Conservation (phyloP, 2,888 invertebrate species). For the Andrena trimmerana region DNA sequence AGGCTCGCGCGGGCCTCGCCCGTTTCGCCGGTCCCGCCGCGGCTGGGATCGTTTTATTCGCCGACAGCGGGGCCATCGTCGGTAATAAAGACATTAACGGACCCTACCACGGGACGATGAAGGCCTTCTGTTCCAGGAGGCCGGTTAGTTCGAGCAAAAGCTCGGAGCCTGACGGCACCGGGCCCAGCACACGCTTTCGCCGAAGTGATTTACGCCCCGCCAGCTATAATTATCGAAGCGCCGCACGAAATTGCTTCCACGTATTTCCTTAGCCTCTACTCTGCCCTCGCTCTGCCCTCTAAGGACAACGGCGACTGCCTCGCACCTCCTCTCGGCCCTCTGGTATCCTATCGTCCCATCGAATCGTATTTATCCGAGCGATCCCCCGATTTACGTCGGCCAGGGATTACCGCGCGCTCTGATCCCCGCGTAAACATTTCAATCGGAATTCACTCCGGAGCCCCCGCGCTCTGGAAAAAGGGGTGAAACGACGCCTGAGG, state of each 20-base stretch:
- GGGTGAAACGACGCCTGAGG: conserved; percentile 16
- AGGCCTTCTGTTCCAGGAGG: conserved; percentile 75
- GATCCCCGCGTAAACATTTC: conserved; percentile 27
- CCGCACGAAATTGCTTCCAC: conserved; percentile 75
- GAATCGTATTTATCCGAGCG: neutral
- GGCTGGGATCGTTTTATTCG: conserved; percentile 48
- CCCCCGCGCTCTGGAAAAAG: neutral
- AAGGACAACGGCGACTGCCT: neutral
- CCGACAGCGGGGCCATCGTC: conserved; percentile 56
- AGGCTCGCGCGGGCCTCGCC: neutral
- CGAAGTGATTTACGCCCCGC: conserved; percentile 78
- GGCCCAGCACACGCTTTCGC: conserved; percentile 73
- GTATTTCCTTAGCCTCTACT: conserved; percentile 43
- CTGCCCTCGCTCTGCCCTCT: conserved; percentile 10
- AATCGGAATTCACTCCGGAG: conserved; percentile 15
- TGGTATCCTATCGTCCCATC: neutral
- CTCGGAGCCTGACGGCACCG: conserved; percentile 46
- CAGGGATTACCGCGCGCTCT: neutral
- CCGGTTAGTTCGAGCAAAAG: conserved; percentile 70
- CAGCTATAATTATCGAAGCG: conserved; percentile 77
- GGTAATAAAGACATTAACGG: conserved; percentile 78
- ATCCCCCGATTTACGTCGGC: conserved; percentile 9
- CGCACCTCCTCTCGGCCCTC: neutral
- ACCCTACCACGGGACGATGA: conserved; percentile 66
- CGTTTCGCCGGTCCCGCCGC: conserved; percentile 7